A percentile compares a stretch with the other conserved stretches of the same genome.
phyloP scores from a whole-genome alignment of 2,888 invertebrate species.

The Euplagia quadripunctaria region DNA sequence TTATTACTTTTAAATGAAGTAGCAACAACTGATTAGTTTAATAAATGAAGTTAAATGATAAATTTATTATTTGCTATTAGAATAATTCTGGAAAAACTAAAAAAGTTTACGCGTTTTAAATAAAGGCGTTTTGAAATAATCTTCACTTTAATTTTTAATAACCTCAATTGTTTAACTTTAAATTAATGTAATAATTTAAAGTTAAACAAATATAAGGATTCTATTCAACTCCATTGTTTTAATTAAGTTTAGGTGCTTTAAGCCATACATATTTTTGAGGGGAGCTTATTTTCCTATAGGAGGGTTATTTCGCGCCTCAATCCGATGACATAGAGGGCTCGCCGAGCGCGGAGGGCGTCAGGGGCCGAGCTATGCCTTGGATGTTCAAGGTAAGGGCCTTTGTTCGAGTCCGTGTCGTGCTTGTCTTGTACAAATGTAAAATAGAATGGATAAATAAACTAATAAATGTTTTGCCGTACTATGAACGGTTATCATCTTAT shows the following conservation, averaged over 20 bases:
- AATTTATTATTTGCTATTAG: slow-evolving; percentile 1
- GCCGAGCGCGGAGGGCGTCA: slow-evolving; percentile 55
- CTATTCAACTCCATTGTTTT: background rate
- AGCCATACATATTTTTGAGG: slow-evolving; percentile 58
- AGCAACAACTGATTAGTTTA: background rate
- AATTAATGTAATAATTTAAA: background rate
- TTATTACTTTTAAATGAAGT: slow-evolving; percentile 28
- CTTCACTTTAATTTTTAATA: slow-evolving; percentile 1
- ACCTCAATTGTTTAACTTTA: background rate
- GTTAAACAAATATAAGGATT: background rate
- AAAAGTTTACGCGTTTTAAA: background rate
- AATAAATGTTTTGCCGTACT: background rate
- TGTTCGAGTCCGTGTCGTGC: slow-evolving; percentile 35
- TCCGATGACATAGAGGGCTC: slow-evolving; percentile 60
- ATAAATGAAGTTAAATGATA: background rate
- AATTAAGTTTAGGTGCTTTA: slow-evolving; percentile 23
- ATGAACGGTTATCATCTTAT: background rate
- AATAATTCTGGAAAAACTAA: background rate
- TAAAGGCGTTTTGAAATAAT: background rate
- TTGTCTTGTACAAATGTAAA: background rate
- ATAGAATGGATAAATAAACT: background rate
- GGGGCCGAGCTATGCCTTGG: slow-evolving; percentile 68
- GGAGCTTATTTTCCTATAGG: slow-evolving; percentile 63
- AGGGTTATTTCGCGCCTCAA: slow-evolving; percentile 66
- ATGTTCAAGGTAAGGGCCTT: slow-evolving; percentile 66